phyloP scores from a whole-genome alignment of 2,113 vertebrate species.

The Eretmochelys imbricata region DNA sequence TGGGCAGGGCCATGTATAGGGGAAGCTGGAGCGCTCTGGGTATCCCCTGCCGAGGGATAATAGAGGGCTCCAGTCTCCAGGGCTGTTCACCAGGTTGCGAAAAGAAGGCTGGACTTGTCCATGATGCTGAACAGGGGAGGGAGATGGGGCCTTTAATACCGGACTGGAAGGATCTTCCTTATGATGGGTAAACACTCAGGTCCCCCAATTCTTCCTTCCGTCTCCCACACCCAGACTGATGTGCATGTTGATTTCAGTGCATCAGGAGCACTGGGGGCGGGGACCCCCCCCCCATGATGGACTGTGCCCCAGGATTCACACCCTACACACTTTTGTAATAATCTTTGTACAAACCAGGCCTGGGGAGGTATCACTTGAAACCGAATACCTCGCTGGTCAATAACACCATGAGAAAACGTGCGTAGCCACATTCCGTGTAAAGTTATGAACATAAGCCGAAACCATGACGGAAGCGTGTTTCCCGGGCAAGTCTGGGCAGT shows the following conservation, averaged over 20 bases:
- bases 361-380: no score
- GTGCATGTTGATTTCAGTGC: background rate
- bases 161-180: background rate
- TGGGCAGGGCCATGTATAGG: background rate
- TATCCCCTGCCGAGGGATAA: no score
- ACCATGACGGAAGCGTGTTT: background rate
- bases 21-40: background rate
- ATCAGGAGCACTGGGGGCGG: background rate
- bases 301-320: background rate
- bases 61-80: no score
- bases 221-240: background rate
- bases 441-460: background rate
- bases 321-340: background rate
- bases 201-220: background rate
- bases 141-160: background rate
- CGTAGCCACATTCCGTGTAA: background rate
- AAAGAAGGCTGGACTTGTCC: background rate
- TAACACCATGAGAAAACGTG: background rate
- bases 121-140: background rate
- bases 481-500: background rate
- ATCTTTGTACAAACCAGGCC: no score
- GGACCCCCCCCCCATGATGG: no score
- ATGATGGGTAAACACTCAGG: background rate
- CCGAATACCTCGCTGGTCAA: no score
- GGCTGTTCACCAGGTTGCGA: background rate